Evolutionary conservation across 2,113 vertebrate genomes (phyloP).

Genomic region (Melospiza melodia): DNA sequence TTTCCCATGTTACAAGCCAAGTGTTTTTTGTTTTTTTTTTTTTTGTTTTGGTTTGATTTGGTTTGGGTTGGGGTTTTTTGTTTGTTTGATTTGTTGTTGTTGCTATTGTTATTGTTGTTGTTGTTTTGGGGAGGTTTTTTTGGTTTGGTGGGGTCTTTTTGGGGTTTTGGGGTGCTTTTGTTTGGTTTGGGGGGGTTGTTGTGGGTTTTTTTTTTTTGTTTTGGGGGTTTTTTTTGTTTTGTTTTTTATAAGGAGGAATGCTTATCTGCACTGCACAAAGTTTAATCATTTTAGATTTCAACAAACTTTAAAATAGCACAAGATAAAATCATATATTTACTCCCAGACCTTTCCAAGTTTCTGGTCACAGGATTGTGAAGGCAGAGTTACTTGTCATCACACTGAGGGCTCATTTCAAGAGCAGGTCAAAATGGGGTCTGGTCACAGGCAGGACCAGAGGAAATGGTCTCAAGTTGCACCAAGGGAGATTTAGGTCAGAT

Average conservation of each 20-base stretch:
- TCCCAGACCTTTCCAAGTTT: not conserved
- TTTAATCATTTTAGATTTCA: not conserved
- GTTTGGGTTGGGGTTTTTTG: too few species aligned
- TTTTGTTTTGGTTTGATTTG: too few species aligned
- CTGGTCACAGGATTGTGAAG: not conserved
- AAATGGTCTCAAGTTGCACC: not conserved
- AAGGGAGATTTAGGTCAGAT: not conserved
- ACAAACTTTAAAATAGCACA: not conserved
- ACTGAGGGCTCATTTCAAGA: not conserved
- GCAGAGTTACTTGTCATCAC: not conserved
- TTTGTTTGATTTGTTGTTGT: too few species aligned
- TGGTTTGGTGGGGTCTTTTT: too few species aligned
- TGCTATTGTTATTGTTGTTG: too few species aligned
- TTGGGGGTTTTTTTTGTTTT: not conserved
- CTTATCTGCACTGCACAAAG: not conserved
- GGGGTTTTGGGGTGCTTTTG: too few species aligned
- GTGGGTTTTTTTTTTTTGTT: too few species aligned
- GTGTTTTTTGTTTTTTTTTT: accelerated
- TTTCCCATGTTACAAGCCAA: not conserved
- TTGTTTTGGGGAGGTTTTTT: too few species aligned
- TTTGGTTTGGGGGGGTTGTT: too few species aligned
- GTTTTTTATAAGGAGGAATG: not conserved
- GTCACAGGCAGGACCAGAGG: not conserved
- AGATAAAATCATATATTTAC: not conserved
- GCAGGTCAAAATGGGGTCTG: not conserved